These are phyloP conservation scores for Phymatocera aterrima DNA, from an alignment of 2,888 invertebrate species.

Conservation along the genomic window DNA sequence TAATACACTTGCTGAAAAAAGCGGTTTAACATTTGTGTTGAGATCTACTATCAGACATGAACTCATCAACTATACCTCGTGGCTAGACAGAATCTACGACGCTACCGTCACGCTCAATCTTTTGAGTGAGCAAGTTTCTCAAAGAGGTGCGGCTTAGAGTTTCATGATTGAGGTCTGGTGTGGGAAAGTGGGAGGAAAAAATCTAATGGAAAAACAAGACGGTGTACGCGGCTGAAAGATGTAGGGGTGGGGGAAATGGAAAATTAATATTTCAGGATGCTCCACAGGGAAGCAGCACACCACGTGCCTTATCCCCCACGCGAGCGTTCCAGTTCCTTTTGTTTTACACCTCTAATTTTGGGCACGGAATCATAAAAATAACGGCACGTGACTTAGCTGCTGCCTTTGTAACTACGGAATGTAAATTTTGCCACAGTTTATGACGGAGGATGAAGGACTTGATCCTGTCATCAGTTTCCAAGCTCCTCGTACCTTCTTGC, in stretches of 20 bases:
- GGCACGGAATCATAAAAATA: constrained; percentile 27
- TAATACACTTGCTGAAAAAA: constrained; percentile 1
- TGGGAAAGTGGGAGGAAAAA: constrained; percentile 43
- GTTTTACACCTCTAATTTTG: constrained; percentile 38
- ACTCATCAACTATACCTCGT: constrained; percentile 9
- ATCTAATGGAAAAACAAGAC: constrained; percentile 52
- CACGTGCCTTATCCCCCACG: background rate
- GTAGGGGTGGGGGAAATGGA: constrained; percentile 50
- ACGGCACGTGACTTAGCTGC: background rate
- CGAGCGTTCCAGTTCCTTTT: constrained; percentile 7
- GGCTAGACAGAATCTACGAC: background rate
- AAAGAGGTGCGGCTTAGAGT: constrained; percentile 45
- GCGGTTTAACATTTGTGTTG: background rate
- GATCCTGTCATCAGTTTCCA: constrained; percentile 8
- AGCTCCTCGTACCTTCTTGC: background rate
- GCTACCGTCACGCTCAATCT: constrained; percentile 46
- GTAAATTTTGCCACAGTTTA: constrained; percentile 16
- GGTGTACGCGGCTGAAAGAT: constrained; percentile 41
- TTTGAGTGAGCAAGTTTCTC: constrained; percentile 49
- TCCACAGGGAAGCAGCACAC: constrained; percentile 1
- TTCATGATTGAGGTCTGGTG: constrained; percentile 50
- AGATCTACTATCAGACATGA: constrained; percentile 1
- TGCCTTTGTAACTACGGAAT: background rate
- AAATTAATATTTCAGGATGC: constrained; percentile 51
- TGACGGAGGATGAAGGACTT: background rate